These are phyloP conservation scores for Scophthalmus maximus DNA, from an alignment of 2,113 vertebrate genomes.

Conservation along the genomic window DNA sequence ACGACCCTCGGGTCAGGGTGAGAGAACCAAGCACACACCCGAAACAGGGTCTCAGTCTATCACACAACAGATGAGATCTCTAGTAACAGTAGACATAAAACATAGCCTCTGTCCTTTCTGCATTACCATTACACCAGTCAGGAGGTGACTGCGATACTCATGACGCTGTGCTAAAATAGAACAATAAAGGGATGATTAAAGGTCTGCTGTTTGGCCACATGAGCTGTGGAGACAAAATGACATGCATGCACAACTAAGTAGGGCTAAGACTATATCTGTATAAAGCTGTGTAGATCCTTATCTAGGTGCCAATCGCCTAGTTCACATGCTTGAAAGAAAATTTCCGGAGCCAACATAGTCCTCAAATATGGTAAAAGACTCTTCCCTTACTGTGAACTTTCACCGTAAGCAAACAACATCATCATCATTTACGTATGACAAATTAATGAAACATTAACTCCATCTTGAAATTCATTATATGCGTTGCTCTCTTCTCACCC, in stretches of 20 bases:
- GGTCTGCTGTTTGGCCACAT: slow-evolving; percentile 13
- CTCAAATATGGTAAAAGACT: too few relatives aligned
- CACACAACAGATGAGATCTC: neutral
- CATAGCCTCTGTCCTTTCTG: slow-evolving; percentile 12
- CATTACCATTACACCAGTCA: slow-evolving; percentile 33
- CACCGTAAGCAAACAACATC: neutral
- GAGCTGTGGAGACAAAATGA: slow-evolving; percentile 32
- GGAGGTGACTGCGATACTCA: slow-evolving; percentile 9
- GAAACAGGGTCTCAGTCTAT: slow-evolving; percentile 11
- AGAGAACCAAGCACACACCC: slow-evolving; percentile 10
- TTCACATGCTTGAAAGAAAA: neutral
- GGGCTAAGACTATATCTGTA: slow-evolving; percentile 20
- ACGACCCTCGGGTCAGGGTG: slow-evolving; percentile 3
- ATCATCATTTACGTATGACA: neutral
- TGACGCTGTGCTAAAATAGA: slow-evolving; percentile 45
- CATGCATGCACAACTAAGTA: neutral
- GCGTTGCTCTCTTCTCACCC: neutral
- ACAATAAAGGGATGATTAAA: slow-evolving; percentile 47
- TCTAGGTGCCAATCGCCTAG: too few relatives aligned
- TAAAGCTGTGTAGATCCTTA: slow-evolving; percentile 10
- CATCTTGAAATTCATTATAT: neutral
- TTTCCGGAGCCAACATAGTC: neutral
- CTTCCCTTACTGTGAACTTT: neutral
- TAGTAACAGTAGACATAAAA: neutral
- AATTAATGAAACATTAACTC: slow-evolving; percentile 1